phyloP scores from a whole-genome alignment of 2,888 invertebrate genomes.

The Zelleria hepariella region DNA sequence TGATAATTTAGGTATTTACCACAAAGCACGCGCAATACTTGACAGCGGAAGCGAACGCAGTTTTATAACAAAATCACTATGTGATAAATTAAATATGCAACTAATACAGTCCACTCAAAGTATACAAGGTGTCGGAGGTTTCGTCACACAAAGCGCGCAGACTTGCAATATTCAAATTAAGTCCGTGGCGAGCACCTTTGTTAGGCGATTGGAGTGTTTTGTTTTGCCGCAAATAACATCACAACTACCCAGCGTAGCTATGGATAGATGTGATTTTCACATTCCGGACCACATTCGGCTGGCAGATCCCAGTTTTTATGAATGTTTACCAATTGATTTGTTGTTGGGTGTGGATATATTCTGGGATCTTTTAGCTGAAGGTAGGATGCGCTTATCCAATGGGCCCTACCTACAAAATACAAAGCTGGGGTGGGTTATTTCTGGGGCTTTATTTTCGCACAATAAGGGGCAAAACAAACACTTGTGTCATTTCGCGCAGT shows the following conservation, averaged over 20 bases:
- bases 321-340: slow-evolving; percentile 12
- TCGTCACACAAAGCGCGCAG: not conserved
- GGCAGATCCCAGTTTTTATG: slow-evolving; percentile 15
- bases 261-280: not conserved
- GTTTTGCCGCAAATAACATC: slow-evolving; percentile 3
- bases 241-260: not conserved
- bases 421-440: slow-evolving; percentile 3
- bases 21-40: not conserved
- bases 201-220: not conserved
- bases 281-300: slow-evolving; percentile 8
- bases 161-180: slow-evolving; percentile 1
- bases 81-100: slow-evolving; percentile 8
- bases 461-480: too few relatives aligned
- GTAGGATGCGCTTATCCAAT: slow-evolving; percentile 11
- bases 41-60: slow-evolving; percentile 7
- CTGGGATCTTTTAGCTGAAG: slow-evolving; percentile 14
- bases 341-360: slow-evolving; percentile 16
- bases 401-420: too few relatives aligned
- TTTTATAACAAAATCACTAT: slow-evolving; percentile 11
- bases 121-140: slow-evolving; percentile 11
- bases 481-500: too few relatives aligned
- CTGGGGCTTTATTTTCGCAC: slow-evolving; percentile 10
- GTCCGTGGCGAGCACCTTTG: not conserved
- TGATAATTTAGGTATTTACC: not conserved
- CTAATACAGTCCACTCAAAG: slow-evolving; percentile 14